Base-by-base conservation (phyloP, 1,140 invertebrate genomes). In the Cotesia chilonis region DNA sequence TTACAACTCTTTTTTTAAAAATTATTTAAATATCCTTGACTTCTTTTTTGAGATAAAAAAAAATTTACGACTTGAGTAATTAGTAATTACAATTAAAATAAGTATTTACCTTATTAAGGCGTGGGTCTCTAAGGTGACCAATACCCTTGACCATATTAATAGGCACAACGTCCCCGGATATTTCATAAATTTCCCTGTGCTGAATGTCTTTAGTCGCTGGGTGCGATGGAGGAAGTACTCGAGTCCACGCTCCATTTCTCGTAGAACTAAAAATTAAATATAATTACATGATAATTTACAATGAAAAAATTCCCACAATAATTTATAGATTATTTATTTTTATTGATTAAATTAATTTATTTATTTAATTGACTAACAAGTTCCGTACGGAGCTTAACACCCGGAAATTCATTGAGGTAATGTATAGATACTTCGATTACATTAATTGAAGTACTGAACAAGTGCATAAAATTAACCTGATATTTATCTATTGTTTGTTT, bases 131-230 rank as follows among this genome's bases (percentile, higher is more conserved):
- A 10, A 92, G 81, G 77, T 90, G 90, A 67, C 91, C 90, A 74
- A 92, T 91, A 71, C 90, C 90, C 77, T 90, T 88, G 60, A 91
- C 87, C 88, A 91, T 89, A 66, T 88, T 88, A 47, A 89, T 90
- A 72, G 90, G 90, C 65, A 91, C 83, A 47, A 89, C 88, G 76
- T 91, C 90, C 51, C 89, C 89, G 3, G 88, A 85, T 5, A 86
- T 82, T 75, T 90, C 89, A 78, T 90, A 88, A 67, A 89, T 89
- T 9, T 84, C 81, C 59, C 88, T 83, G 38, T 87, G 85, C 47
- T 83, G 84, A 0, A 78, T 67, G 74, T 81, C 84, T 41, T 81
- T 82, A 38, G 74, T 63, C 37, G 79, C 74, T 51, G 79, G 78
- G 73, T 81, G 79, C 10, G 79, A 66, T 35, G 80, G 17, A 68